These are phyloP conservation scores for Hydraecia micacea DNA, from an alignment of 2,888 invertebrate genomes.

Conservation along the genomic window DNA sequence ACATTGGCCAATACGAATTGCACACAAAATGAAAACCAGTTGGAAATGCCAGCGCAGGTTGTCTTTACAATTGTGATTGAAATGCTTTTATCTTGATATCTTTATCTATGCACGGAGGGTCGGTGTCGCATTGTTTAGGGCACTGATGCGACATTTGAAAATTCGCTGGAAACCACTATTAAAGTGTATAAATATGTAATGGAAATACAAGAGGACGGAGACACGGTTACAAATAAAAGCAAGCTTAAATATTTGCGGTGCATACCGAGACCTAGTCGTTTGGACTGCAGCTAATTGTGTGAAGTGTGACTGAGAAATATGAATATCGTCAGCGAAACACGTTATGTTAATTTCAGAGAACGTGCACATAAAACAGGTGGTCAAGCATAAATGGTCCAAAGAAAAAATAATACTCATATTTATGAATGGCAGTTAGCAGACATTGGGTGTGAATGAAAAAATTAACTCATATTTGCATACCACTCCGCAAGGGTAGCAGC, in stretches of 20 bases:
- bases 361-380: constrained; percentile 67
- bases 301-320: constrained; percentile 59
- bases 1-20: constrained; percentile 73
- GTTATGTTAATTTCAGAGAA: constrained; percentile 67
- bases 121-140: constrained; percentile 68
- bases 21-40: constrained; percentile 77
- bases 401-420: constrained; percentile 66
- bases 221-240: constrained; percentile 42
- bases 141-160: constrained; percentile 65
- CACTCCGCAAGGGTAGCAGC: constrained; percentile 58
- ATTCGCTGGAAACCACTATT: constrained; percentile 27
- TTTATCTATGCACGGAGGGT: constrained; percentile 73
- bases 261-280: constrained; percentile 38
- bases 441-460: constrained; percentile 69
- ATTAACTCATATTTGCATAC: constrained; percentile 67
- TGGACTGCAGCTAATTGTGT: constrained; percentile 59
- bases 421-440: constrained; percentile 71
- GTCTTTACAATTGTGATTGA: constrained; percentile 74
- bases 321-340: constrained; percentile 59
- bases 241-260: constrained; percentile 44
- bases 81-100: constrained; percentile 74
- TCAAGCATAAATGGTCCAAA: constrained; percentile 56
- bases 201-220: constrained; percentile 3
- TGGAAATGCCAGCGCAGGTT: constrained; percentile 76
- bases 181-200: constrained; percentile 2